Evolutionary conservation across 2,113 vertebrate species (phyloP).

Genomic region (Calypte anna): DNA sequence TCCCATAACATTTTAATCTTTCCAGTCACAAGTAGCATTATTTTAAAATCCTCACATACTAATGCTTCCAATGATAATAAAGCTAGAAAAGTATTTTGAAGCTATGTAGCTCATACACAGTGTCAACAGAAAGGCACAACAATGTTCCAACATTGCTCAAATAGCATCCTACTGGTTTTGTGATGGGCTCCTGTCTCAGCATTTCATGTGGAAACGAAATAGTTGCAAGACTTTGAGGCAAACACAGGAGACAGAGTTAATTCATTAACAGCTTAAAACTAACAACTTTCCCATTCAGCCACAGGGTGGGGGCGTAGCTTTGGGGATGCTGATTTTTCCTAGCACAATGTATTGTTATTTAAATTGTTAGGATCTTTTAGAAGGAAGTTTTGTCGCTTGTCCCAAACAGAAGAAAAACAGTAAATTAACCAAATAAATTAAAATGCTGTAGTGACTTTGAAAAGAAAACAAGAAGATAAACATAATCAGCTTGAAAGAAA

Average conservation of each 20-base stretch:
- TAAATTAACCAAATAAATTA: background rate
- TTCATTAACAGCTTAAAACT: background rate
- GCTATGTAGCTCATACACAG: background rate
- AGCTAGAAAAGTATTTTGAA: background rate
- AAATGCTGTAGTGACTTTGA: background rate
- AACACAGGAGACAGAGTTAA: background rate
- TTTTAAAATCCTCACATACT: background rate
- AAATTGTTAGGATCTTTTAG: background rate
- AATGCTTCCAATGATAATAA: background rate
- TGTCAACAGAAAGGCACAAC: background rate
- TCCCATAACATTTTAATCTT: background rate
- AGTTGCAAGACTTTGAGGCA: background rate
- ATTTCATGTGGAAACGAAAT: background rate
- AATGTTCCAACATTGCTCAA: too few species aligned
- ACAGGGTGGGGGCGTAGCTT: constrained; percentile 52
- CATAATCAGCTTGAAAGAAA: background rate
- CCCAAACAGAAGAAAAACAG: background rate
- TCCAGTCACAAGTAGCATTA: background rate
- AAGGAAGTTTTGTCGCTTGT: background rate
- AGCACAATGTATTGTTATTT: background rate
- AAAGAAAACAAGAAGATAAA: background rate
- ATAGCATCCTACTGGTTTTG: background rate
- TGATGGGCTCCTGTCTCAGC: background rate
- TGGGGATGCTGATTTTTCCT: background rate
- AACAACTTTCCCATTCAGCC: constrained; percentile 30